Conservation (phyloP, 2,113 vertebrate species). For the Spilogale gracilis region DNA sequence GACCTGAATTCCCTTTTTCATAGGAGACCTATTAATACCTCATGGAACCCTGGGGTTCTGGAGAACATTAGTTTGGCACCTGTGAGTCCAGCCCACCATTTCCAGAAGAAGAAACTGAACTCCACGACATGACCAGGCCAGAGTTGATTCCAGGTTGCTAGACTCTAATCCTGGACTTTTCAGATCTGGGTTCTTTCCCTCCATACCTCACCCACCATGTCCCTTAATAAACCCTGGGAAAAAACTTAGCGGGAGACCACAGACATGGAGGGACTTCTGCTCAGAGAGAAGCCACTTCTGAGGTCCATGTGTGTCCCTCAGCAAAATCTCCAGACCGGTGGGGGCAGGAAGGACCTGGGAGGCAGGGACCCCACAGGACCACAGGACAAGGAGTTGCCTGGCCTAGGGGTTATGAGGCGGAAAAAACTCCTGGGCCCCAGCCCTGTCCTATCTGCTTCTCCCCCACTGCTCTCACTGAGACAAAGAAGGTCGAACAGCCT, state of each 20-base stretch:
- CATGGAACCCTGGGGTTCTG: neutral
- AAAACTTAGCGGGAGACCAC: neutral
- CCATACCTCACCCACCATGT: neutral
- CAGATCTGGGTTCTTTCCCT: neutral
- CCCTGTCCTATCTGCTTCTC: too few species aligned
- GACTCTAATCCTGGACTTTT: neutral
- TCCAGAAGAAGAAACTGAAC: neutral
- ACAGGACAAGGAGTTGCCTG: neutral
- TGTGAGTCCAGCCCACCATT: neutral
- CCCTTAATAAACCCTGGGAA: neutral
- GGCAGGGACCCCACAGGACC: neutral
- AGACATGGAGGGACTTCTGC: neutral
- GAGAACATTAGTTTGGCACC: neutral
- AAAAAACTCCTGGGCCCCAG: too few species aligned
- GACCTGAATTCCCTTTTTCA: conserved; percentile 3
- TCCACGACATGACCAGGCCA: neutral
- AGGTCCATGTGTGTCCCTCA: neutral
- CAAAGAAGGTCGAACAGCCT: too few species aligned
- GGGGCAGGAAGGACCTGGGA: neutral
- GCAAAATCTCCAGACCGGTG: neutral
- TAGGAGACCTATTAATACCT: neutral
- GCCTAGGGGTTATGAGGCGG: neutral
- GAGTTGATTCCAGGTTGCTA: too few species aligned
- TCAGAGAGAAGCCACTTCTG: neutral
- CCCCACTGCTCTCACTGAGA: too few species aligned